phyloP scores from a whole-genome alignment of 2,797 vertebrate genomes.

The Numenius phaeopus region DNA sequence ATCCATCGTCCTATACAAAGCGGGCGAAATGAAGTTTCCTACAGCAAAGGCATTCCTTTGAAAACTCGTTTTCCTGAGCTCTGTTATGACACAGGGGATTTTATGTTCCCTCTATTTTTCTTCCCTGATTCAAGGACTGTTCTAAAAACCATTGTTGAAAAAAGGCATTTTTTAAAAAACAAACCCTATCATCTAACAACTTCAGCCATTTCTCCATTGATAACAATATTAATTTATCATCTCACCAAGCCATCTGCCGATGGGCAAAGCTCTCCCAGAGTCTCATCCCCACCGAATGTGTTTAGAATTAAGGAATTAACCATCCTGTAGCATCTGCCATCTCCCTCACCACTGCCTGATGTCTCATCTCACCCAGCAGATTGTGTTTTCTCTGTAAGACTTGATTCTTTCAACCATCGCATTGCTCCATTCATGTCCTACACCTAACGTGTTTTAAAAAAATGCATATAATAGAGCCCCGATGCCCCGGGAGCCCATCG shows the following conservation, averaged over 20 bases:
- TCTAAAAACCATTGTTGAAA: not conserved
- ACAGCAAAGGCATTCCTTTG: slow-evolving; percentile 50
- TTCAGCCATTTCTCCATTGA: slow-evolving; percentile 29
- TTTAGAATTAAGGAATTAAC: slow-evolving; percentile 66
- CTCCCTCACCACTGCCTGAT: not conserved
- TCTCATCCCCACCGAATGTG: slow-evolving; percentile 1
- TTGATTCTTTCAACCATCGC: slow-evolving; percentile 75
- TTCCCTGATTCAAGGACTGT: not conserved
- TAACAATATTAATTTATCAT: slow-evolving; percentile 73
- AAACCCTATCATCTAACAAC: slow-evolving; percentile 9
- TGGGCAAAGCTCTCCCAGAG: slow-evolving; percentile 53
- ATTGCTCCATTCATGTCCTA: slow-evolving; percentile 3
- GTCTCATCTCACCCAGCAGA: slow-evolving; percentile 62
- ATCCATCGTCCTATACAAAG: slow-evolving; percentile 69
- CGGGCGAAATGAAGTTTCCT: slow-evolving; percentile 68
- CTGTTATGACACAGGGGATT: slow-evolving; percentile 47
- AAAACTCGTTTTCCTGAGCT: slow-evolving; percentile 47
- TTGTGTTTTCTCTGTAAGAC: slow-evolving; percentile 41
- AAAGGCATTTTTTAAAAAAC: not conserved
- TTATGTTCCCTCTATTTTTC: slow-evolving; percentile 51
- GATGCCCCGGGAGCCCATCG: not conserved
- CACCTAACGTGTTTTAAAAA: not conserved
- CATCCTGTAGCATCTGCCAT: not conserved
- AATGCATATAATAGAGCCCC: not conserved
- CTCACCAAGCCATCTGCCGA: slow-evolving; percentile 60